Base-by-base conservation (phyloP, 2,888 invertebrate genomes). In the Frankliniella intonsa region DNA sequence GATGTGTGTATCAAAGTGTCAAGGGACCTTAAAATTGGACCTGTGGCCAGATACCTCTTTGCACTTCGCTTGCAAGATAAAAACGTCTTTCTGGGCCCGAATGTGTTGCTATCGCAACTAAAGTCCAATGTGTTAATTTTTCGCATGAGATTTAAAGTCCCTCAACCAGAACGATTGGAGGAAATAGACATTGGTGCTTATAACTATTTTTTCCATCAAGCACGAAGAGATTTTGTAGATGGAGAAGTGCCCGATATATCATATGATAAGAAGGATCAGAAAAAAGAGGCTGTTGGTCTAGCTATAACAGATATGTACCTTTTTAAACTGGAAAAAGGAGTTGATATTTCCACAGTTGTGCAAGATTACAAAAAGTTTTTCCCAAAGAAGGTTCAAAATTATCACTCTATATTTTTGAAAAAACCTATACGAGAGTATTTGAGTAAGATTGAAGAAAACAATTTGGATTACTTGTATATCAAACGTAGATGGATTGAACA, bases 231-330 rank as follows among this genome's bases (percentile, higher is more conserved):
- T 90, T 93, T 97, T 80, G 90, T 95, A 83, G 92, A 93, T 82
- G 94, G 94, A 86, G 92, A 92, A 86, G 93, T 97, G 84, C 91
- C 93, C 11, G 95, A 95, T 87, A 92, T 95, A 83, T 90, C 92
- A 83, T 95, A 94, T 88, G 94, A 94, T 82, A 92, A 93, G 83
- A 92, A 93, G 85, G 93, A 93, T 86, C 92, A 93, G 85, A 93
- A 93, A 86, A 91, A 92, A 83, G 93, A 95, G 88, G 90, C 96
- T 2, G 89, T 96, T 82, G 97, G 97, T 0, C 89, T 97, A 81
- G 95, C 95, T 14, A 95, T 96, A 82, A 92, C 94, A 81, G 96
- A 97, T 87, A 96, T 97, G 95, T 94, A 92, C 83, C 92, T 96
- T 84, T 93, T 94, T 69, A 93, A 94, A 88, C 87, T 94, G n/a